Base-by-base conservation (phyloP, 2,797 vertebrate species). In the Myripristis jacobus region DNA sequence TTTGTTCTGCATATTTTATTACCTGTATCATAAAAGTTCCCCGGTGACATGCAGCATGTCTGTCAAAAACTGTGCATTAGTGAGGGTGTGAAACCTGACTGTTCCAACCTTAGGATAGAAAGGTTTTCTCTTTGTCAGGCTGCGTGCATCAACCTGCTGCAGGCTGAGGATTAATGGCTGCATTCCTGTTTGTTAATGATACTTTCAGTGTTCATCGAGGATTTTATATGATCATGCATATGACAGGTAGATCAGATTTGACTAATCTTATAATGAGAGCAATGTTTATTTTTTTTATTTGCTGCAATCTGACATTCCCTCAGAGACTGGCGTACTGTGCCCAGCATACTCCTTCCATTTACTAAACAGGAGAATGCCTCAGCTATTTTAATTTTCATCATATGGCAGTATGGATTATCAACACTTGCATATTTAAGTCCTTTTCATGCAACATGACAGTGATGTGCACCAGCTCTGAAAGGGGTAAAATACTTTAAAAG, bases 1-100 rank as follows among this genome's bases (percentile, higher is more conserved):
- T 19, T 47, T 47, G 44, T n/a, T 47, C n/a, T 53, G 51, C 51
- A 53, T 53, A 31, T 53, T 31, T 19, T 19, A 18, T 18, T 53
- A 18, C 24, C 15, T 52, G 3, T 27, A 27, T 16, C 6, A 25
- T 27, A 36, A 27, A 52, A 29, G 51, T 25, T 25, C 21, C 24
- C 21, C 27, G 22, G 51, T 18, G 51, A 12, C 2, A 6, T 8
- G 50, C 24, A 12, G 48, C 9, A 24, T 24, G 48, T 21, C 48
- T 24, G 48, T 51, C 48, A 25, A 25, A 51, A 9, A n/a, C 10
- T 52, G 24, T 27, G 16, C 22, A 52, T 44, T 3, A 18, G 18
- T 16, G 16, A 44, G n/a, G 43, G 43, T n/a, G 0, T 7, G 50
- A 19, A 52, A 21, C 50, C 50, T 27, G 50, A 6, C 25, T 52